These are phyloP conservation scores for Zoroaster sp. DNA, from an alignment of 53 echinoderm and acorn worm genomes.

Conservation along the genomic window DNA sequence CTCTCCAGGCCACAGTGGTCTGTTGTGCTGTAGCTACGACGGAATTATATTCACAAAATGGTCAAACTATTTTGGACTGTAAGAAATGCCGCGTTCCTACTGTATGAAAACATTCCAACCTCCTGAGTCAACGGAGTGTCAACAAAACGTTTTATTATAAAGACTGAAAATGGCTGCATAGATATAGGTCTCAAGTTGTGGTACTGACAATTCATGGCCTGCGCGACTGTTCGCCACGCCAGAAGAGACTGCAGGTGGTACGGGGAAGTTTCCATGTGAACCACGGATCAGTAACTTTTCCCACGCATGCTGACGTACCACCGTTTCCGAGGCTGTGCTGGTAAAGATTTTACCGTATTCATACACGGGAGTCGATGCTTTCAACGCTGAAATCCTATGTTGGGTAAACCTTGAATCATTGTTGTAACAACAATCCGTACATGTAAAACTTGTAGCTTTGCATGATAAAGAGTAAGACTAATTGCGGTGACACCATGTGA, in stretches of 20 bases:
- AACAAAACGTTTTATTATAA: neutral
- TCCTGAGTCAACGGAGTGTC: neutral
- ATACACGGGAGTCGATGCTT: neutral
- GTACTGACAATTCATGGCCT: neutral
- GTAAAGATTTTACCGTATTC: neutral
- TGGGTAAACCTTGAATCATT: neutral
- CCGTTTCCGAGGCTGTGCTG: too few relatives aligned
- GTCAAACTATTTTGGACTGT: neutral
- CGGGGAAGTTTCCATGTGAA: neutral
- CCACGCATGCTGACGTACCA: too few relatives aligned
- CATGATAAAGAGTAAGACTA: too few relatives aligned
- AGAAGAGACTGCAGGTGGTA: neutral
- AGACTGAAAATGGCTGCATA: neutral
- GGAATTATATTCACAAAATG: neutral
- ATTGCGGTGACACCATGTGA: too few relatives aligned
- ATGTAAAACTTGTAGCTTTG: too few relatives aligned
- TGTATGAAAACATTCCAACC: neutral
- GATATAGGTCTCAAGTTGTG: neutral
- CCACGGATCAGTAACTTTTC: neutral
- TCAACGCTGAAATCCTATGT: neutral
- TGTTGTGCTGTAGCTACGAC: conserved; percentile 40
- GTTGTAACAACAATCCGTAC: neutral
- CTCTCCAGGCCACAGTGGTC: neutral
- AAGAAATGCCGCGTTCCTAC: neutral
- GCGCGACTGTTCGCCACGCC: neutral